Evolutionary conservation across 2,888 invertebrate species (phyloP).

Genomic region (Drosophila koepferae): DNA sequence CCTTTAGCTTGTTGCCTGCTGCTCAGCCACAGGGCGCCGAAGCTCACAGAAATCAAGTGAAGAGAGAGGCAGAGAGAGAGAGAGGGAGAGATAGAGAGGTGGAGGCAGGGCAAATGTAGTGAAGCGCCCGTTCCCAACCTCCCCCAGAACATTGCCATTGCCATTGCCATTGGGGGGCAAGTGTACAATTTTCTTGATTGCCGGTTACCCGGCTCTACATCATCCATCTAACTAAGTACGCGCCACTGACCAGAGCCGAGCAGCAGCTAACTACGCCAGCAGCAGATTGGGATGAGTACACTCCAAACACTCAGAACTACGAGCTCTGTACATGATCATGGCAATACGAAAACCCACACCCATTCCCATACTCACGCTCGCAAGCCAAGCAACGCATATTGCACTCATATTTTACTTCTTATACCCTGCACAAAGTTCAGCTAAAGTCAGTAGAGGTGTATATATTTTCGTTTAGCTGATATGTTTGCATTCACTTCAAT

Average conservation of each 20-base stretch:
- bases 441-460: not conserved
- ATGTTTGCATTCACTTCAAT: too few species aligned
- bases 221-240: conserved; percentile 74
- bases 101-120: conserved; percentile 18
- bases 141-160: conserved; percentile 10
- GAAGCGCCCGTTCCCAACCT: conserved; percentile 1
- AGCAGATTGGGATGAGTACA: conserved; percentile 44
- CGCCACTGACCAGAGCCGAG: conserved; percentile 69
- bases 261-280: conserved; percentile 17
- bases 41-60: conserved; percentile 8
- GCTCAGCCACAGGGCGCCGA: conserved; percentile 45
- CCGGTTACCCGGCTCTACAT: conserved; percentile 64
- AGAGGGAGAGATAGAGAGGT: not conserved
- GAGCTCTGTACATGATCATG: conserved; percentile 3
- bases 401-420: conserved; percentile 46
- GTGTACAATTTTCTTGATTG: conserved; percentile 76
- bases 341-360: conserved; percentile 1
- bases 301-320: conserved; percentile 12
- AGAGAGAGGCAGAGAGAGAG: not conserved
- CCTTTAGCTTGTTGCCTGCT: conserved; percentile 69
- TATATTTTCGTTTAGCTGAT: not conserved
- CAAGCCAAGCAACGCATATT: conserved; percentile 30
- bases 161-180: conserved; percentile 38
- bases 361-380: conserved; percentile 2
- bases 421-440: not conserved